Evolutionary conservation across 2,797 vertebrate species (phyloP).

Genomic region (Cercopithecus neglectus): DNA sequence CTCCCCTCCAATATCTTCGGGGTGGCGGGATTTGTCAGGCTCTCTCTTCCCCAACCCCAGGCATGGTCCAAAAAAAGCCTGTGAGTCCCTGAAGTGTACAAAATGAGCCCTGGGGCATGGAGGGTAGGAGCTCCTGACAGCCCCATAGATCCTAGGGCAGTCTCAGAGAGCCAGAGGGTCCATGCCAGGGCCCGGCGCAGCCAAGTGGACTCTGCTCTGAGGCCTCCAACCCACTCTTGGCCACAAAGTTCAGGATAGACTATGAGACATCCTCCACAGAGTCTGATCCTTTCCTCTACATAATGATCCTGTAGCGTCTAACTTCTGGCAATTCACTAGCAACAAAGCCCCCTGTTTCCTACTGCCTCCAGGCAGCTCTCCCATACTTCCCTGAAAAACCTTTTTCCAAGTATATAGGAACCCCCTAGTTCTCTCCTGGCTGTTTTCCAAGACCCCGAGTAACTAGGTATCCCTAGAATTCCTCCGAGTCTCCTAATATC

Average conservation of each 20-base stretch:
- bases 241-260: not conserved
- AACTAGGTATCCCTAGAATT: not conserved
- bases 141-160: not conserved
- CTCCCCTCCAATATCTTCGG: not conserved
- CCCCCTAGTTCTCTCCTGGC: not conserved
- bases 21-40: not conserved
- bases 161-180: not conserved
- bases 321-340: not conserved
- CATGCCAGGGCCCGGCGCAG: not conserved
- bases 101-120: not conserved
- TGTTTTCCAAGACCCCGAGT: not conserved
- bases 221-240: not conserved
- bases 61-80: not conserved
- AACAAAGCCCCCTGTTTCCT: not conserved
- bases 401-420: not conserved
- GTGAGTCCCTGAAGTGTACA: not conserved
- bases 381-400: not conserved
- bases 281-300: not conserved
- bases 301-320: not conserved
- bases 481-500: not conserved
- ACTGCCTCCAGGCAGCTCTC: not conserved
- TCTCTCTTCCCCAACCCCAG: not conserved
- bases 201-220: constrained; percentile 44
- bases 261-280: not conserved
- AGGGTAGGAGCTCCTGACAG: not conserved